Evolutionary conservation across 2,113 vertebrate genomes (phyloP).

Genomic region (Gallinago paraguaiae): DNA sequence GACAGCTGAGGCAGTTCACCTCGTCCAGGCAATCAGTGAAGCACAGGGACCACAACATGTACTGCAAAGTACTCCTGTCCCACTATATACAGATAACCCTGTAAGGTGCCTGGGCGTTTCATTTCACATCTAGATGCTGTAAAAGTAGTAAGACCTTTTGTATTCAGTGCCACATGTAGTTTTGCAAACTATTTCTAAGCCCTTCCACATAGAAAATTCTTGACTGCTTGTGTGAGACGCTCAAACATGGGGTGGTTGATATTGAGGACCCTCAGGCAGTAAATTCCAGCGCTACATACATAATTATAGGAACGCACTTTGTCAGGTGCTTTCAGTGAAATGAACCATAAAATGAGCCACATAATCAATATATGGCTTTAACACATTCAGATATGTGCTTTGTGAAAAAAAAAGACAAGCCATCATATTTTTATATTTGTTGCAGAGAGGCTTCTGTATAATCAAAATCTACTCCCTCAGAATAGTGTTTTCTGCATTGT

Average conservation of each 20-base stretch:
- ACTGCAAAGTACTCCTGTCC: not conserved
- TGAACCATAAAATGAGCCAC: not conserved
- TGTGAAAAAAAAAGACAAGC: not conserved
- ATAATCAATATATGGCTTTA: not conserved
- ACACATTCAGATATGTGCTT: not conserved
- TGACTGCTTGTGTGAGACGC: not conserved
- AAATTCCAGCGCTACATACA: not conserved
- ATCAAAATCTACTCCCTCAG: not conserved
- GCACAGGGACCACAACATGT: rapidly evolving
- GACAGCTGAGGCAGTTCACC: not conserved
- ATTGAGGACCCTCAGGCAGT: not conserved
- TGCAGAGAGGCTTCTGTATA: not conserved
- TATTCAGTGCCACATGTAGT: not conserved
- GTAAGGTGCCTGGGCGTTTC: not conserved
- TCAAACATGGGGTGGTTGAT: not conserved
- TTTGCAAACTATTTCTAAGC: not conserved
- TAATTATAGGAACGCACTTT: not conserved
- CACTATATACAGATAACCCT: not conserved
- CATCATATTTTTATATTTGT: not conserved
- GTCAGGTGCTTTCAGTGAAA: not conserved
- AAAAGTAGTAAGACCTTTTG: not conserved
- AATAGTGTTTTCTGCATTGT: not conserved
- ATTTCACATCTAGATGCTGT: not conserved
- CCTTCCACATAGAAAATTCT: not conserved
- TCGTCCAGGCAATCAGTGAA: not conserved